Evolutionary conservation across 2,113 vertebrate genomes (phyloP).

Genomic region (Chroicocephalus ridibundus): DNA sequence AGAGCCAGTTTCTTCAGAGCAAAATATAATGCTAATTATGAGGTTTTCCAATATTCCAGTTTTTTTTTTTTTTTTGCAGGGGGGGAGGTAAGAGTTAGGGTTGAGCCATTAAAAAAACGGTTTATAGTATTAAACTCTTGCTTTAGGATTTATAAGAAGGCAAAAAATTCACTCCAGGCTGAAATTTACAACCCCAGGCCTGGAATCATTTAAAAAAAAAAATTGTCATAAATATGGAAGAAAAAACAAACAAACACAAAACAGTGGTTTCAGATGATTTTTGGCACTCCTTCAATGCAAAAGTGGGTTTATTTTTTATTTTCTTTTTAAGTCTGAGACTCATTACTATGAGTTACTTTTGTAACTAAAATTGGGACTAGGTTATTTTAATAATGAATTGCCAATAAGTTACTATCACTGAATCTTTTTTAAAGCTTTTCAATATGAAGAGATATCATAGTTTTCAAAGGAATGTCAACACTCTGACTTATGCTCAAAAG

Average conservation of each 20-base stretch:
- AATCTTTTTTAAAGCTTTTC: conserved; percentile 14
- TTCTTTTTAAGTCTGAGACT: not conserved
- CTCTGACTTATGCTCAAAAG: not conserved
- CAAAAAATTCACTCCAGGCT: not conserved
- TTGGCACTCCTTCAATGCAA: not conserved
- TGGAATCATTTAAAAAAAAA: not conserved
- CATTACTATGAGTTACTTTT: not conserved
- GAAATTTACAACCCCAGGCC: not conserved
- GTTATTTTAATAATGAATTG: conserved; percentile 18
- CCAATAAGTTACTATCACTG: not conserved
- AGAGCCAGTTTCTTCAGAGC: not conserved
- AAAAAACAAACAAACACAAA: not conserved
- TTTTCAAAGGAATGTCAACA: conserved; percentile 22
- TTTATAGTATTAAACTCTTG: conserved; percentile 28
- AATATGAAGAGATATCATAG: not conserved
- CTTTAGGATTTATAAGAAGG: conserved; percentile 7
- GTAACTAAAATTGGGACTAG: not conserved
- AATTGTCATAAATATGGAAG: not conserved
- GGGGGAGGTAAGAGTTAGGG: not conserved
- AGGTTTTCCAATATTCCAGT: not conserved
- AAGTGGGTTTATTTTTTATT: not conserved
- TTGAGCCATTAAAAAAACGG: conserved; percentile 24
- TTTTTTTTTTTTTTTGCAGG: not conserved
- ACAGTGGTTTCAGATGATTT: conserved; percentile 5
- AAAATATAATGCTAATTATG: conserved; percentile 1